Evolutionary conservation across 1,140 invertebrate species (phyloP), one percentile per base, ranked within the genome.

Genomic region (Saccostrea glomerata): DNA sequence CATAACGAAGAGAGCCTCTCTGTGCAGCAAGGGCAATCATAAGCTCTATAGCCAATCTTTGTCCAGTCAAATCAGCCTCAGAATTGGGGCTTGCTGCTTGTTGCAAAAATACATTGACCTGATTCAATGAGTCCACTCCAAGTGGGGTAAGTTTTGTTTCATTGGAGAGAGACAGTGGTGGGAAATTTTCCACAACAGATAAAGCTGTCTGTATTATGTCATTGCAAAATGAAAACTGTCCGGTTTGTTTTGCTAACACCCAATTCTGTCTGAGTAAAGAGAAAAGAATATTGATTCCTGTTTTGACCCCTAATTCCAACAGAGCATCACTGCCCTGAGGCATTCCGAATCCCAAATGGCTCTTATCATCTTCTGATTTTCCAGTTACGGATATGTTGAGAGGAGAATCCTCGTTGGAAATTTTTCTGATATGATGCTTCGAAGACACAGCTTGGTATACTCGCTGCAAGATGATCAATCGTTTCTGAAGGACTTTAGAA

Each of bases 221-320:
- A 93, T 96, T 96, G 90, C 96, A 96, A 20, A 96, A 91, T 82
- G 94, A 95, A 55, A 95, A 91, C 91, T 92, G 88, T 58, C 93
- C 91, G 30, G 86, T 86, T 56, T 91, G 92, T 87, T 91, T 66
- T 54, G 87, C 90, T 25, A 93, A 88, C 63, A 95, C 93, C 96
- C 96, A 97, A 92, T 96, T 97, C 92, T 97, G 96, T 89, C 94
- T 93, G 40, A 97, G 93, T 15, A 97, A 91, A 23, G 96, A 95
- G 93, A 97, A 97, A 20, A 97, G 89, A 83, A 97, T 93, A 89
- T 95, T 96, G 12, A 97, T 94, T 20, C 96, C 96, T 86, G 96
- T 96, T 93, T 96, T 96, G 0, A 97, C 96, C 3, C 96, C 96
- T 88, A 97, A 95, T 94, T 97, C 96, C 84, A 97, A 92, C n/a